Base-by-base conservation (phyloP, 1,140 invertebrate species). In the Anadara kagoshimensis region DNA sequence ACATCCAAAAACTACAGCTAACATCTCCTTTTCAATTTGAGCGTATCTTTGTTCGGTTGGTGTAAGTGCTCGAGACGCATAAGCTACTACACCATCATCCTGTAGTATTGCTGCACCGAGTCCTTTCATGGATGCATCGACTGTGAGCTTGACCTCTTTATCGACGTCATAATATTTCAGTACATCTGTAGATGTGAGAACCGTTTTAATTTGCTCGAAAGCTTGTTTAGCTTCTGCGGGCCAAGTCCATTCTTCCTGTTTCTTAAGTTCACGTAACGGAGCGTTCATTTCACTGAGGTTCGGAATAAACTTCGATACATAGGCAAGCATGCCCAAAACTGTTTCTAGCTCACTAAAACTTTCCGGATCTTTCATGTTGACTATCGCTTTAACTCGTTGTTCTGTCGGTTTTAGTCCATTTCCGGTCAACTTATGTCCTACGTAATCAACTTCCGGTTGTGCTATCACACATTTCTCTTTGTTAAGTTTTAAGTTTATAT, bases 51-150 rank as follows among this genome's bases (percentile, higher is more conserved):
- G 51, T 70, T 90, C 84, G 26, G 83, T 68, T 14, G 76, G 68
- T 8, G 80, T 86, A 12, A 90, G 76, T 20, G 74, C 75, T 67
- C 82, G 67, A n/a, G 78, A 87, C 8, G 86, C 83, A 83, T 82
- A 90, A 24, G 75, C 77, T 10, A 91, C 72, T 10, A 86, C 87
- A 73, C 78, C 78, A 87, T 84, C 74, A 61, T 89, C 78, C 78
- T 91, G 90, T 4, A 90, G 54, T 8, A 91, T 43, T 7, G 87
- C 79, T 20, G 83, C 86, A 20, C 88, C 88, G 20, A 91, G 62
- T 10, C 85, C 89, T 41, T 78, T 53, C 45, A 83, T 64, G 26
- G 83, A 87, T 8, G 84, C 84, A 80, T 91, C 90, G 4, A 84
- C 81, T 43, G 77, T 53, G 0, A 80, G 43, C 47, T 70, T 79